phyloP scores from a whole-genome alignment of 1,140 invertebrate genomes.

The Caenorhabditis brenneri region DNA sequence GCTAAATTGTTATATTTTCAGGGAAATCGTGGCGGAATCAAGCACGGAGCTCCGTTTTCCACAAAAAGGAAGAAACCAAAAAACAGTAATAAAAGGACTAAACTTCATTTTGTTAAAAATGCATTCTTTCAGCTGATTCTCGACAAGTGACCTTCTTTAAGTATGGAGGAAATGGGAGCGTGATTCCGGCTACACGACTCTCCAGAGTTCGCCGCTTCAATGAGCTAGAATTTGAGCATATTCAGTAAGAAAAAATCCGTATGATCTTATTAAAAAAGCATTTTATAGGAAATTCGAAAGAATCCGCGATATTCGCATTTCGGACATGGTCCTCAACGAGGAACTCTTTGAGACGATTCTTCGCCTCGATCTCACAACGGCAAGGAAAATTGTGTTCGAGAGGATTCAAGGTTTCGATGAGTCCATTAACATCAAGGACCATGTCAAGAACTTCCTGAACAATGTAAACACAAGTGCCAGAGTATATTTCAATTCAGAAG shows the following conservation, averaged over 20 bases:
- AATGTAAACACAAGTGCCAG: neutral
- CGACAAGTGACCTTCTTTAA: neutral
- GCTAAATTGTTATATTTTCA: too few relatives aligned
- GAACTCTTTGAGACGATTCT: neutral
- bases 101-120: too few relatives aligned
- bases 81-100: too few relatives aligned
- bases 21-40: too few relatives aligned
- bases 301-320: neutral
- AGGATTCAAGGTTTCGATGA: neutral
- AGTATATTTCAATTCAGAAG: neutral
- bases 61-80: too few relatives aligned
- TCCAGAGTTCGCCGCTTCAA: neutral
- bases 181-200: neutral
- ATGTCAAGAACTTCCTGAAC: neutral
- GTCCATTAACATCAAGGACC: neutral
- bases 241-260: too few relatives aligned
- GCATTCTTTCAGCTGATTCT: too few relatives aligned
- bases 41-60: too few relatives aligned
- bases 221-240: neutral
- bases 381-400: neutral
- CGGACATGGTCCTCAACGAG: neutral
- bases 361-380: neutral
- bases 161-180: neutral
- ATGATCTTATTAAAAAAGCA: too few relatives aligned
- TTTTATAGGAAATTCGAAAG: neutral